Conservation (phyloP, 2,888 invertebrate species). For the Idaea dimidiata region DNA sequence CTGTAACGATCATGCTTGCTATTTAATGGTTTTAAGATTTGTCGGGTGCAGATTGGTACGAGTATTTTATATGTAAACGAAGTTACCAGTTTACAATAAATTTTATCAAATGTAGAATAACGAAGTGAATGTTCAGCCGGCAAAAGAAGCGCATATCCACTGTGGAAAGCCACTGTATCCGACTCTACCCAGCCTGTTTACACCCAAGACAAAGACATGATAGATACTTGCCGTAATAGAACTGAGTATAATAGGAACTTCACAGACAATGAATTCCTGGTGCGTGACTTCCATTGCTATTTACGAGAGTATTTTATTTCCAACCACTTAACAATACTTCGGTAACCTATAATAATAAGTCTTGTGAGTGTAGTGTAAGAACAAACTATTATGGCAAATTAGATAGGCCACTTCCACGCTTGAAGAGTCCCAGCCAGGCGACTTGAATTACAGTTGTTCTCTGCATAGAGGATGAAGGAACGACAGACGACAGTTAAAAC, state of each 20-base stretch:
- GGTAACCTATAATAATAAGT: background rate
- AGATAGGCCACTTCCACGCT: background rate
- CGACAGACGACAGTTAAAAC: background rate
- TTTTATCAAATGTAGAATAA: background rate
- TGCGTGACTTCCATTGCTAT: background rate
- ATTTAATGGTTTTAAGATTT: slow-evolving; percentile 10
- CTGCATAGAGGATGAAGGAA: background rate
- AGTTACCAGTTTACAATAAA: background rate
- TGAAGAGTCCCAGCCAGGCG: background rate
- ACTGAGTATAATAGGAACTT: background rate
- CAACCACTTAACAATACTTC: background rate
- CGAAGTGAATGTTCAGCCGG: too few species aligned
- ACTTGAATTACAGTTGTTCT: background rate
- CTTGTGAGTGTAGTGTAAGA: background rate
- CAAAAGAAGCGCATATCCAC: too few species aligned
- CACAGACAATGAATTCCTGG: background rate
- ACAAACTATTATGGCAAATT: background rate
- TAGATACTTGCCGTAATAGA: background rate
- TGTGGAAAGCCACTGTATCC: too few species aligned
- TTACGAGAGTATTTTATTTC: background rate
- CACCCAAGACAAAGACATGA: too few species aligned
- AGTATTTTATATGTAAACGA: background rate
- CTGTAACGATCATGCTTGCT: background rate
- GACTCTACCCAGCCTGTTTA: too few species aligned
- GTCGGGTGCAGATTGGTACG: background rate